These are phyloP conservation scores for Cynopterus sphinx DNA, from an alignment of 2,797 vertebrate species.

Conservation along the genomic window DNA sequence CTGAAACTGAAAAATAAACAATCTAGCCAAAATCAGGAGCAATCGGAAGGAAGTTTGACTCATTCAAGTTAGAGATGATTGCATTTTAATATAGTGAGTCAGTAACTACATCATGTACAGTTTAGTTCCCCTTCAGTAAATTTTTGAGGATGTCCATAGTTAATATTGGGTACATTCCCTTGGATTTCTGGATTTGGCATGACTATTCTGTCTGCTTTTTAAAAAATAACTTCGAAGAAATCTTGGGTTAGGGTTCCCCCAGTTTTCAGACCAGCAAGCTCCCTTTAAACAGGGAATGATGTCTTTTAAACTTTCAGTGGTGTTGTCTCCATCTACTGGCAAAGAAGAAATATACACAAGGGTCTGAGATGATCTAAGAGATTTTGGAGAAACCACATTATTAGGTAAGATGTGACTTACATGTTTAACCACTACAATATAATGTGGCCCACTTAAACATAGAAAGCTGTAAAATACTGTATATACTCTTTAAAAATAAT, in stretches of 20 bases:
- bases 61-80: conserved; percentile 57
- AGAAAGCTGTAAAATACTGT: conserved; percentile 73
- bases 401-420: conserved; percentile 81
- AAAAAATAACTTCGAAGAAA: conserved; percentile 44
- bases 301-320: conserved; percentile 80
- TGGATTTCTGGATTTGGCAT: conserved; percentile 57
- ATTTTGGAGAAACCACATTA: conserved; percentile 79
- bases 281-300: conserved; percentile 81
- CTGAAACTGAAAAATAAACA: conserved; percentile 53
- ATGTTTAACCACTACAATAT: conserved; percentile 74
- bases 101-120: conserved; percentile 34
- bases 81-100: conserved; percentile 40
- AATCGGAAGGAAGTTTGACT: conserved; percentile 30
- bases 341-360: conserved; percentile 77
- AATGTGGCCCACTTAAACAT: conserved; percentile 70
- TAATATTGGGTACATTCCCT: conserved; percentile 39
- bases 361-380: conserved; percentile 77
- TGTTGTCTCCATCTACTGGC: conserved; percentile 80
- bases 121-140: conserved; percentile 58
- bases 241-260: conserved; percentile 64
- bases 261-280: conserved; percentile 73
- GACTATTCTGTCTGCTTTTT: conserved; percentile 50
- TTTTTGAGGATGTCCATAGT: conserved; percentile 63
- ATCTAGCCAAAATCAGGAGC: conserved; percentile 15
- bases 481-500: conserved; percentile 67